Conservation (phyloP, 2,113 vertebrate genomes). For the Barbus barbus region DNA sequence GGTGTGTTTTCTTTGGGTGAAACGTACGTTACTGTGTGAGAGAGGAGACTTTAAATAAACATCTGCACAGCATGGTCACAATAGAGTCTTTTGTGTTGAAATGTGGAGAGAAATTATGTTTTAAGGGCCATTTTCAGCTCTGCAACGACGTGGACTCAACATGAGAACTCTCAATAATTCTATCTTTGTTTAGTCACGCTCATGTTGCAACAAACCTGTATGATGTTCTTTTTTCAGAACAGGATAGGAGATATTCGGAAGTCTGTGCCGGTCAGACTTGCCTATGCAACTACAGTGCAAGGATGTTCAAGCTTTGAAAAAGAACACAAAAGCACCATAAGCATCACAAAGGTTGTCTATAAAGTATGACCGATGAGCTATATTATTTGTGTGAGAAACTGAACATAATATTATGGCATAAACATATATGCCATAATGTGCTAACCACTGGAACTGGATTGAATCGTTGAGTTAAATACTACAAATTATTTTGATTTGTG, state of each 20-base stretch:
- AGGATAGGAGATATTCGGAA: no score
- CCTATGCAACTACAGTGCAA: not conserved
- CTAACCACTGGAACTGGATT: not conserved
- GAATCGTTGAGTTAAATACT: not conserved
- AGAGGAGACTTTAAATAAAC: constrained; percentile 82
- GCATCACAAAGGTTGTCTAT: not conserved
- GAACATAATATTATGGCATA: no score
- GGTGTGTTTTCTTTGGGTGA: constrained; percentile 69
- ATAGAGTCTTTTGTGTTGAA: constrained; percentile 74
- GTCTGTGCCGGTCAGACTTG: not conserved
- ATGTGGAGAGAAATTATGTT: constrained; percentile 73
- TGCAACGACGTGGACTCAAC: not conserved
- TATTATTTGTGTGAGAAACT: not conserved
- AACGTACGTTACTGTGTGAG: constrained; percentile 68
- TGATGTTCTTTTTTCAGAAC: not conserved
- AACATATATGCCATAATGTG: no score
- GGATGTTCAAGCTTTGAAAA: constrained; percentile 2
- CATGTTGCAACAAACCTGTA: not conserved
- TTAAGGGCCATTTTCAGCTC: constrained; percentile 44
- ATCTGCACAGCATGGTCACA: constrained; percentile 77
- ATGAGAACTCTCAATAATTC: not conserved
- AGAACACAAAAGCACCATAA: not conserved
- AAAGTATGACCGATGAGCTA: not conserved
- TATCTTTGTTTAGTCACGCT: not conserved
- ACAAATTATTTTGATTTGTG: not conserved